These are phyloP conservation scores for Orientallactaga sibirica DNA, from an alignment of 2,797 vertebrate genomes.

Conservation along the genomic window DNA sequence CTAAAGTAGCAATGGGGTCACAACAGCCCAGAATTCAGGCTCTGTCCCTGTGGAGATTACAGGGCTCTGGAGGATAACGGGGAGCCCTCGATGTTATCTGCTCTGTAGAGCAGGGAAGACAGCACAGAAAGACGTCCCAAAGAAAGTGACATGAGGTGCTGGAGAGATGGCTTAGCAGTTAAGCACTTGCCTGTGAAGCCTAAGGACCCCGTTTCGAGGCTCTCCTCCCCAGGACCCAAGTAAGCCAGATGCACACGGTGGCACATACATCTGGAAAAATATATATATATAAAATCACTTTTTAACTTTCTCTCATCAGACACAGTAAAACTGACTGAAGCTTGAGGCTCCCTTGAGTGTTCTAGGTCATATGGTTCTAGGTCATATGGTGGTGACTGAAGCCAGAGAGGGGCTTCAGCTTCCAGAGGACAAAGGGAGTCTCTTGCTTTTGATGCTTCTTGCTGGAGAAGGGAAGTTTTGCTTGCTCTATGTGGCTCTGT, in stretches of 20 bases:
- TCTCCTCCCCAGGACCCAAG: too few species aligned
- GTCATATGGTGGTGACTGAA: background rate
- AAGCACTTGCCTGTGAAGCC: too few species aligned
- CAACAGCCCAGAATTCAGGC: background rate
- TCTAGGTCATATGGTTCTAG: background rate
- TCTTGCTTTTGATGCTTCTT: too few species aligned
- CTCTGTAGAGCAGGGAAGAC: background rate
- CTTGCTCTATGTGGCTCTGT: too few species aligned
- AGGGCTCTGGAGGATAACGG: background rate
- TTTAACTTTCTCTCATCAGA: background rate
- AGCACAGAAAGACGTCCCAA: background rate
- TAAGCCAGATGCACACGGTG: too few species aligned
- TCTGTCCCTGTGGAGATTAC: background rate
- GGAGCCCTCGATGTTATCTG: background rate
- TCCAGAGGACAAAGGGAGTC: too few species aligned
- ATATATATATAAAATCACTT: too few species aligned
- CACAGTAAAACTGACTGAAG: background rate
- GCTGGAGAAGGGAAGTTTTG: too few species aligned
- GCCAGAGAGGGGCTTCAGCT: too few species aligned
- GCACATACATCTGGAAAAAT: too few species aligned
- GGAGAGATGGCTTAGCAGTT: background rate
- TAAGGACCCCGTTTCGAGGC: background rate
- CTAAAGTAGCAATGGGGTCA: background rate
- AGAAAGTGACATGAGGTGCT: background rate
- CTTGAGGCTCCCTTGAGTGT: background rate